Evolutionary conservation across 37 sponge, comb jelly and placozoan genomes (phyloP).

Genomic region (Bolinopsis microptera): DNA sequence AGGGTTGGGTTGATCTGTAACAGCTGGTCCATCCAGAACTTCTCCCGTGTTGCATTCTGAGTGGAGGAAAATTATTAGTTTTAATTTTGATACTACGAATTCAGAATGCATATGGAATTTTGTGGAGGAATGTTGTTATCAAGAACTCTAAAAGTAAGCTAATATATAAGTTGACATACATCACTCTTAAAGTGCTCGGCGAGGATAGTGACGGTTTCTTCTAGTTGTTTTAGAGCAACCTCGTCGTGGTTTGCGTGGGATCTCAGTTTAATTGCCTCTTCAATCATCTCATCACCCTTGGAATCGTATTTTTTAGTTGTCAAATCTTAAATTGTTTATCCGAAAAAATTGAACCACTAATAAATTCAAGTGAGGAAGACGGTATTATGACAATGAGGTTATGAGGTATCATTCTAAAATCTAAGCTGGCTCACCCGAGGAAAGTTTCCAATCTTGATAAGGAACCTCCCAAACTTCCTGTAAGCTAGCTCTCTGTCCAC

Average conservation of each 20-base stretch:
- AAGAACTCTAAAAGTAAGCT: too few species aligned
- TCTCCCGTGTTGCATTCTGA: conserved; percentile 37
- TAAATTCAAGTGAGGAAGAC: too few species aligned
- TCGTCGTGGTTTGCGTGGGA: conserved; percentile 17
- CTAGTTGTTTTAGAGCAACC: neutral
- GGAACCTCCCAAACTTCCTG: conserved; percentile 44
- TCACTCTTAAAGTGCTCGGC: conserved; percentile 20
- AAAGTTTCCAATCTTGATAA: conserved; percentile 51
- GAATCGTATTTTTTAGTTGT: too few species aligned
- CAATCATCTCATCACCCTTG: conserved; percentile 38
- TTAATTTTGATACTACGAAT: too few species aligned
- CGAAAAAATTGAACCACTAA: too few species aligned
- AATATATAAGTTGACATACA: too few species aligned
- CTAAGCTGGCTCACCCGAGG: neutral
- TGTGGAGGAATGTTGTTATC: too few species aligned
- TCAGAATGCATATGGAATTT: too few species aligned
- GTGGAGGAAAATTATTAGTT: neutral
- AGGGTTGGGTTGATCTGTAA: neutral
- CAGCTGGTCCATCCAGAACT: conserved; percentile 58
- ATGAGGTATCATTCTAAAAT: neutral
- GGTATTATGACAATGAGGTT: too few species aligned
- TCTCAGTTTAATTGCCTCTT: neutral
- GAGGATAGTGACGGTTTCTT: neutral
- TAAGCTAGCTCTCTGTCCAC: conserved; percentile 40
- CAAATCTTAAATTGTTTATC: too few species aligned